Conservation (phyloP, 2,888 invertebrate genomes). For the Acholoe squamosa region DNA sequence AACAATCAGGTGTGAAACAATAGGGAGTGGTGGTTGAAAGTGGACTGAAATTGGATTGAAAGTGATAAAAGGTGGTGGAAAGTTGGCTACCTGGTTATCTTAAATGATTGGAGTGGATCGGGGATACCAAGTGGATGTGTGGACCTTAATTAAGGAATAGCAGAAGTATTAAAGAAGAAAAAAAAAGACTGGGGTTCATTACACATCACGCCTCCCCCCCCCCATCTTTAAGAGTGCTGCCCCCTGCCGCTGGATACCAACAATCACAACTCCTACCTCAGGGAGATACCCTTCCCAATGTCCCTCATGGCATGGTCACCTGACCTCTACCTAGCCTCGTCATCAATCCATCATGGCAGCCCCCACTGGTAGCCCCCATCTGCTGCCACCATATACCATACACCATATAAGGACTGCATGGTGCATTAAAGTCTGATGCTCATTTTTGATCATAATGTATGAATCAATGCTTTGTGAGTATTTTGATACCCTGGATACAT, state of each 20-base stretch:
- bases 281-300: not conserved
- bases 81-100: no score
- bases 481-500: no score
- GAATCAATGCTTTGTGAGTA: no score
- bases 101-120: no score
- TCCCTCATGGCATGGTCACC: conserved; percentile 7
- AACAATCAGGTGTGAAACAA: not conserved
- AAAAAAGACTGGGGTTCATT: not conserved
- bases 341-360: conserved; percentile 1
- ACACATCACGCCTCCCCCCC: not conserved
- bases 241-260: not conserved
- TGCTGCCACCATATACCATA: not conserved
- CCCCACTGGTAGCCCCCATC: not conserved
- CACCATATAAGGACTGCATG: no score
- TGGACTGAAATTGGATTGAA: no score
- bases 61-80: no score
- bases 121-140: no score
- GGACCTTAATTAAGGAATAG: no score
- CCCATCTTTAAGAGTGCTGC: not conserved
- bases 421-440: no score
- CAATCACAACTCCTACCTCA: not conserved
- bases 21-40: no score
- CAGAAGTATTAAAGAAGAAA: not conserved
- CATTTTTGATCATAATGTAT: no score
- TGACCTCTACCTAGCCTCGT: conserved; percentile 6